These are phyloP conservation scores for Anthopleura sola DNA, from an alignment of 64 coral and sea anemone genomes.

Conservation along the genomic window DNA sequence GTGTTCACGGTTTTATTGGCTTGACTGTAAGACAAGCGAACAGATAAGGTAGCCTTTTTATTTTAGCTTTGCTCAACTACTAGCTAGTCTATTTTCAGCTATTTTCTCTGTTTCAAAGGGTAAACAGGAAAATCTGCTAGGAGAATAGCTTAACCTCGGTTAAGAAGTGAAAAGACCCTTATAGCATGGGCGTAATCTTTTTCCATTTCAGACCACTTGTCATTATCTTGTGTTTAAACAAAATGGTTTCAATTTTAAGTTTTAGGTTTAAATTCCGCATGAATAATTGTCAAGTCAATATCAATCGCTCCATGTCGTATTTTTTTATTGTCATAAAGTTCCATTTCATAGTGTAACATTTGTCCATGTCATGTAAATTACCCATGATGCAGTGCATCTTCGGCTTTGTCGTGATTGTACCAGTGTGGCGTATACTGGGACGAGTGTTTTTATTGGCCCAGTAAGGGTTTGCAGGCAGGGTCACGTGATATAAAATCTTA, in stretches of 20 bases:
- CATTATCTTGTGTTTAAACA: no score
- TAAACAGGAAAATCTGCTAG: no score
- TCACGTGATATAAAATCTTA: no score
- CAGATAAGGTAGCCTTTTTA: neutral
- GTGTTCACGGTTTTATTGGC: no score
- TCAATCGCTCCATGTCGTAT: neutral
- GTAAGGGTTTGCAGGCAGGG: neutral
- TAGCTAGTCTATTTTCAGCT: neutral
- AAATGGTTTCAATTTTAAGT: no score
- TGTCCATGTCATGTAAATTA: neutral
- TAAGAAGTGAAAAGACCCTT: no score
- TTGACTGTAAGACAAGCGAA: no score
- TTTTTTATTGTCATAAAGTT: neutral
- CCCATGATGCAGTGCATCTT: neutral
- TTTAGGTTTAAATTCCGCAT: neutral
- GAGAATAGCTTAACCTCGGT: no score
- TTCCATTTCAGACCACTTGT: no score
- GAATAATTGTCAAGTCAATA: neutral
- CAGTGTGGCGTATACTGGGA: neutral
- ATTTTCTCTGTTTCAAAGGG: no score
- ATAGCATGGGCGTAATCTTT: no score
- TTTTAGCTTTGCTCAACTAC: neutral
- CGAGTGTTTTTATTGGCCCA: neutral
- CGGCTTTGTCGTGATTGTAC: no score
- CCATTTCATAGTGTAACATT: neutral